Base-by-base conservation (phyloP, 2,113 vertebrate species). In the Dolichallabes microphthalmus region DNA sequence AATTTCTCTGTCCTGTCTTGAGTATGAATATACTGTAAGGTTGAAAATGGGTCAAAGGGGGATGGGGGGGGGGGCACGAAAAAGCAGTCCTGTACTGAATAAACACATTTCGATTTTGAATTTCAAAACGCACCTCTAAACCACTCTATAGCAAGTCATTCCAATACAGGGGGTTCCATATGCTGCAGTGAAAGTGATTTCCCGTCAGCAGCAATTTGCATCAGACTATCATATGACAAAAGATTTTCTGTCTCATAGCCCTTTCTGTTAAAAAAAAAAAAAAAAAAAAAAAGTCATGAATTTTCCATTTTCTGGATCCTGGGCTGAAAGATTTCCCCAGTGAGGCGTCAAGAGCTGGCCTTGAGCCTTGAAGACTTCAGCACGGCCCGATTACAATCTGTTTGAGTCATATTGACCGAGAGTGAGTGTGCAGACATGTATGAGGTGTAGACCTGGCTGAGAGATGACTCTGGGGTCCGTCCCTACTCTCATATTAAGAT, bases 211-310 rank as follows among this genome's bases (percentile, higher is more conserved):
- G 76, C 76, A 79, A 58, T 73, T 50, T 80, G 66, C 66, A 85
- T 85, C 64, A 85, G 76, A 66, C 63, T 79, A 80, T 80, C 52
- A 80, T 50, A 85, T 80, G 84, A 71, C 76, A 85, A 84, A 61
- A 50, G 84, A 85, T 80, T 69, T 80, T 80, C 53, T 85, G 50
- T 80, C 78, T 61, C 35, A 73, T 80, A 80, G 25, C 32, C 55
- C 55, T 85, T 60, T 60, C 53, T 60, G 77, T 53, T 13, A n/a
- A 2, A n/a, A 17, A 58, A 27, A 55, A 57, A 63, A 69, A 68
- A 68, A 68, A 68, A 69, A 32, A 69, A 69, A 35, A 58, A 79
- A 58, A 57, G 30, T 25, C 76, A 60, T 79, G 76, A 80, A 50
- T 80, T 61, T 80, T 80, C 55, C 32, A 71, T 71, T 78, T 63